Conservation (phyloP, 2,113 vertebrate species). For the Apus apus region DNA sequence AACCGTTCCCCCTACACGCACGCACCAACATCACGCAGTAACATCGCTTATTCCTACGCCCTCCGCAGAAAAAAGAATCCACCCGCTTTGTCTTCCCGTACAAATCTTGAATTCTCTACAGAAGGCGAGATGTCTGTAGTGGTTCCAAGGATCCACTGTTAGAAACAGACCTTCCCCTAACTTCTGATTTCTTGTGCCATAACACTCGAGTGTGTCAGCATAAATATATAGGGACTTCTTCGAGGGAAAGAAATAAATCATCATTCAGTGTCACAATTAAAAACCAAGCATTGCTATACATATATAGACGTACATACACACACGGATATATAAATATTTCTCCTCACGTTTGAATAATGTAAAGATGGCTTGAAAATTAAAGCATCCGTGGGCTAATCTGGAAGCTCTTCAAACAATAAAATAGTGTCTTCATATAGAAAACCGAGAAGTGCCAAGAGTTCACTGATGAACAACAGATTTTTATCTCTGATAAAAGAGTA, state of each 20-base stretch:
- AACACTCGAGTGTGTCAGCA: neutral
- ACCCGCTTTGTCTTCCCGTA: neutral
- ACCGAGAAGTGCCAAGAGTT: neutral
- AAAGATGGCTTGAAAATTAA: neutral
- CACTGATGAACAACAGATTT: slow-evolving; percentile 27
- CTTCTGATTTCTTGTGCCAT: neutral
- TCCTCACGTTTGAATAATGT: neutral
- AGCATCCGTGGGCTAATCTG: neutral
- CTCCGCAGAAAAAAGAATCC: neutral
- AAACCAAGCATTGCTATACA: neutral
- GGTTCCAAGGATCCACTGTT: neutral
- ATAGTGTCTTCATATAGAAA: neutral
- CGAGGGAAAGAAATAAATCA: neutral
- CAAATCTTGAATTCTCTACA: neutral
- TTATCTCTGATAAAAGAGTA: neutral
- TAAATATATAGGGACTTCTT: neutral
- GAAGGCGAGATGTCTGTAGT: neutral
- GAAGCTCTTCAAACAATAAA: slow-evolving; percentile 19
- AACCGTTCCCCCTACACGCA: neutral
- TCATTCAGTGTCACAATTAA: neutral
- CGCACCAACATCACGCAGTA: neutral
- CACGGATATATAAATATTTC: neutral
- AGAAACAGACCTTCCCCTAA: neutral
- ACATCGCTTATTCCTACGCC: neutral
- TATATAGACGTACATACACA: neutral